Base-by-base conservation (phyloP, 2,113 vertebrate genomes). In the Perca fluviatilis region DNA sequence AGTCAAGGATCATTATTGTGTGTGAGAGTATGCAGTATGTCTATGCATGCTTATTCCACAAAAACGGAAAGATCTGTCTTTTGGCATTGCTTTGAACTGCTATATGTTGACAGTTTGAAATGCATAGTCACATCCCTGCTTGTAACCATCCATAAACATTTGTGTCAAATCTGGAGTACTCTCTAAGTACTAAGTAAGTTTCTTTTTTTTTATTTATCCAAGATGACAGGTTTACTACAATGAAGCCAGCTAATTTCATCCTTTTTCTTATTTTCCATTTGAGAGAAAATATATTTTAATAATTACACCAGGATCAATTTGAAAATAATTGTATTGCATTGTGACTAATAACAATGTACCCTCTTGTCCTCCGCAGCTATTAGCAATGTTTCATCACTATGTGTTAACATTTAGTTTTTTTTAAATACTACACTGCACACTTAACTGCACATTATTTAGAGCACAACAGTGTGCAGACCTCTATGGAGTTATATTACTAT, bases 71-170 rank as follows among this genome's bases (percentile, higher is more conserved):
- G 23, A 54, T 80, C 30, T 60, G 65, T 65, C 56, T 76, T 11
- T 18, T 69, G 62, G 72, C 50, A 10, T 30, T 33, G 43, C 58
- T 85, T 86, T 80, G 65, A 86, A 80, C 67, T 25, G 51, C 66
- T 74, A 66, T 77, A 78, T 74, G 47, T 65, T 40, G 40, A 67
- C 64, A 70, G 77, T 79, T 82, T 79, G 73, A 78, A 81, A 77
- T 82, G 82, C 25, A 66, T 84, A 75, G 33, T 74, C 18, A 3
- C 50, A 67, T 80, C 50, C 8, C 18, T 62, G 43, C 8, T 76
- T 13, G 36, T 54, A 75, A 66, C 54, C 53, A 83, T 90, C 60
- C 14, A 16, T 87, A 49, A 46, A 53, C 8, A 76, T 85, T 81
- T 63, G 70, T 57, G 79, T 83, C 65, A 65, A 33, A 69, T 78